phyloP scores from a whole-genome alignment of 2,797 vertebrate species.

The Pogoniulus pusillus region DNA sequence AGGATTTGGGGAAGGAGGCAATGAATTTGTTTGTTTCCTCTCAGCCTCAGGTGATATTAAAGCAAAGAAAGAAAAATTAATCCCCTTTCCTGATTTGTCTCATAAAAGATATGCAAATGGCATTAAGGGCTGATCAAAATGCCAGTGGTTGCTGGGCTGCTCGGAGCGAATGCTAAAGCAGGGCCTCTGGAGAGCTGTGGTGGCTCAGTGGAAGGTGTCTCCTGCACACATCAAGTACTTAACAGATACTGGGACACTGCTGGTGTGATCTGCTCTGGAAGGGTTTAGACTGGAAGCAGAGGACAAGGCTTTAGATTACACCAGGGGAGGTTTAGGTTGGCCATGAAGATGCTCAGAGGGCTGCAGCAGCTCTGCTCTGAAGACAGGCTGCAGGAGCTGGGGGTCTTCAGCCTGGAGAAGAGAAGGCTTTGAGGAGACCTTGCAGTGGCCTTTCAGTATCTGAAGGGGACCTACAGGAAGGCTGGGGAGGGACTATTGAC shows the following conservation, averaged over 20 bases:
- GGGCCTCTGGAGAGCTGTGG: background rate
- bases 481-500: no score
- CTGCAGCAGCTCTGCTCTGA: no score
- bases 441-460: no score
- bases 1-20: slow-evolving; percentile 39
- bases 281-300: no score
- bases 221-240: fast-evolving
- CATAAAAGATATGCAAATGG: slow-evolving; percentile 41
- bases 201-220: background rate
- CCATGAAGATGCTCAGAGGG: no score
- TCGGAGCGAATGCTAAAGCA: background rate
- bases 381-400: no score
- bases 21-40: slow-evolving; percentile 35
- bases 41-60: slow-evolving; percentile 46
- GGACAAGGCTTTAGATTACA: no score
- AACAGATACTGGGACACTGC: background rate
- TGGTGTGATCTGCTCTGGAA: background rate
- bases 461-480: no score
- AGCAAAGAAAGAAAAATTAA: slow-evolving; percentile 32
- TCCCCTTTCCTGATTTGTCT: slow-evolving; percentile 45
- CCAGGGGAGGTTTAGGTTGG: no score
- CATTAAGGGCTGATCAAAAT: background rate
- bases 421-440: no score
- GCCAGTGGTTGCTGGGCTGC: background rate
- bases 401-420: no score